Percentiles rank a stretch among this genome's conserved stretches.
Conservation (phyloP, 2,797 vertebrate species). For the Echiichthys vipera region DNA sequence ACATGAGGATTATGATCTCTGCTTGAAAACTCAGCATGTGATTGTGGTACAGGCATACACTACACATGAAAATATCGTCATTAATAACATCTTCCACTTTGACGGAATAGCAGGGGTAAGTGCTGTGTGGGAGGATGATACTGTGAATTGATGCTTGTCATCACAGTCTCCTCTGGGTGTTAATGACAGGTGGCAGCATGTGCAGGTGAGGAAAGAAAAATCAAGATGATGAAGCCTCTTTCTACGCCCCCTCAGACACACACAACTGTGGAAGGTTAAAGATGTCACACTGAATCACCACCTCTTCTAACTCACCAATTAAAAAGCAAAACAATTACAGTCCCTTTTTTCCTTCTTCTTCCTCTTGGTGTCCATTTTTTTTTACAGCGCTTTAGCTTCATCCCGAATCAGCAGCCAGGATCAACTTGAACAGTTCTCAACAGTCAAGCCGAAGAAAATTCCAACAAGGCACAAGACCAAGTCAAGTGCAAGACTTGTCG, state of each 20-base stretch:
- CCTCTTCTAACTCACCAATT: not conserved
- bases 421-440: too few relatives aligned
- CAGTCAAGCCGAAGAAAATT: too few relatives aligned
- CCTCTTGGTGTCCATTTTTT: not conserved
- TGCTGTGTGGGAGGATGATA: conserved; percentile 43
- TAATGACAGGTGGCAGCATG: conserved; percentile 45
- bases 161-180: conserved; percentile 34
- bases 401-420: too few relatives aligned
- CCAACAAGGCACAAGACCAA: too few relatives aligned
- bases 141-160: conserved; percentile 47
- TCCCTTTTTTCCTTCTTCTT: conserved; percentile 21
- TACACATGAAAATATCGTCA: conserved; percentile 26
- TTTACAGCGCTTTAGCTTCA: too few relatives aligned
- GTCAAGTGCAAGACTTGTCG: too few relatives aligned
- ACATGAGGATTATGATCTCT: conserved; percentile 43
- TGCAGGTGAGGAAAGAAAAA: conserved; percentile 42
- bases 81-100: conserved; percentile 46
- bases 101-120: conserved; percentile 29
- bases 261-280: conserved; percentile 15
- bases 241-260: conserved; percentile 21
- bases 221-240: conserved; percentile 29
- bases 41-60: conserved; percentile 16
- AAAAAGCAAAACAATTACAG: conserved; percentile 9
- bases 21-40: conserved; percentile 44
- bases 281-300: conserved; percentile 38